Base-by-base conservation (phyloP, 2,113 vertebrate species). In the Columba janthina region DNA sequence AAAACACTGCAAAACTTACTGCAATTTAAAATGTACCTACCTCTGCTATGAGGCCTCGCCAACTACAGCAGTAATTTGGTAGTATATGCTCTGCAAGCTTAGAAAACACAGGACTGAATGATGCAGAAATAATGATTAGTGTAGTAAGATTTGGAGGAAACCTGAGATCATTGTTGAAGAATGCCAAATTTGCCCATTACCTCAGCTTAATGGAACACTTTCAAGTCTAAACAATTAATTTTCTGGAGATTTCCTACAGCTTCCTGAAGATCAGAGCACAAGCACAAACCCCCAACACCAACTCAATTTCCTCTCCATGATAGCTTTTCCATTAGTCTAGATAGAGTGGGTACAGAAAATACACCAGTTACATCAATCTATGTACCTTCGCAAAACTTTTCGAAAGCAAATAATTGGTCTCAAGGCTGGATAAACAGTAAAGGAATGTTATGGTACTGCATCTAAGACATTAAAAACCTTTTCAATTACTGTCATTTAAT, bases 151-250 rank as follows among this genome's bases (percentile, higher is more conserved):
- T 28, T 77, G 61, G 83, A 80, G 95, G 62, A 75, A 93, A 77
- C 32, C 48, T 0, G 2, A 64, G 62, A 67, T 40, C 65, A 14
- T 31, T 61, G 31, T 54, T 84, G 77, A 89, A 89, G 73, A 93
- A 70, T 76, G 85, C 58, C 4, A 8, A 34, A 54, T 88, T 64
- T 62, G 40, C 62, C 79, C 34, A 66, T 87, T 93, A 48, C 80
- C 78, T 90, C 77, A 66, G 86, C 61, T 79, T 91, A 85, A 91
- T 70, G 86, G 80, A 94, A 83, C 2, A 15, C 86, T 91, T 90
- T 72, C 58, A 83, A 85, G 86, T 61, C 76, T 69, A 94, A 95
- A 94, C 93, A 88, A 76, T 78, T 89, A 69, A 88, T 84, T 96
- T 91, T 79, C 84, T 64, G 64, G 60, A 87, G 73, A 58, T 81